Percentiles rank a stretch among this genome's conserved stretches.
These are phyloP conservation scores for Drosophila quadrilineata DNA, from an alignment of 1,140 invertebrate species.

Conservation along the genomic window DNA sequence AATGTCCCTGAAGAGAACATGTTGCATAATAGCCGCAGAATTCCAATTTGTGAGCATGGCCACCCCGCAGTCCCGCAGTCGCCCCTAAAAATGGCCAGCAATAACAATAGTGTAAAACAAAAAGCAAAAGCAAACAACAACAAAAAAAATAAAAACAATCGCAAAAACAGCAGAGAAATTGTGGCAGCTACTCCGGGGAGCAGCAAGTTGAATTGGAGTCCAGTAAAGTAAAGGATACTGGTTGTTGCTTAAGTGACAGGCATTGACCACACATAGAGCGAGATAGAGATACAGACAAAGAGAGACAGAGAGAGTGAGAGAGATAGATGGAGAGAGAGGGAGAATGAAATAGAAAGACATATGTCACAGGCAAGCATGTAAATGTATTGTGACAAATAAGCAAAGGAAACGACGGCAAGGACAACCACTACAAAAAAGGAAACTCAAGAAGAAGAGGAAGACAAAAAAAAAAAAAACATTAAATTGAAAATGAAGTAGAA, in stretches of 20 bases:
- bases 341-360: neutral
- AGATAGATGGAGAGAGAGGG: neutral
- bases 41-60: conserved; percentile 35
- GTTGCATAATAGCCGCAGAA: conserved; percentile 41
- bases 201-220: neutral
- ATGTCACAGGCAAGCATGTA: conserved; percentile 12
- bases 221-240: neutral
- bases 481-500: too few relatives aligned
- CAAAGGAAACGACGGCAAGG: conserved; percentile 7
- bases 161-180: neutral
- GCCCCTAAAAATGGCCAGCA: neutral
- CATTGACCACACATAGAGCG: conserved; percentile 16
- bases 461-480: neutral
- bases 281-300: neutral
- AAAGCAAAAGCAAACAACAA: neutral
- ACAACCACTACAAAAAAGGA: conserved; percentile 7
- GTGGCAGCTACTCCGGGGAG: too few relatives aligned
- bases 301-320: neutral
- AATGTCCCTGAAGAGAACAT: conserved; percentile 39
- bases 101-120: neutral
- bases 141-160: neutral
- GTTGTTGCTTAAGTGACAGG: conserved; percentile 18
- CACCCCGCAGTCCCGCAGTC: neutral
- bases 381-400: conserved; percentile 39
- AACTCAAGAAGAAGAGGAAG: neutral